Evolutionary conservation across 2,113 vertebrate genomes (phyloP), one percentile per base, ranked within the genome.

Genomic region (Esox niger): DNA sequence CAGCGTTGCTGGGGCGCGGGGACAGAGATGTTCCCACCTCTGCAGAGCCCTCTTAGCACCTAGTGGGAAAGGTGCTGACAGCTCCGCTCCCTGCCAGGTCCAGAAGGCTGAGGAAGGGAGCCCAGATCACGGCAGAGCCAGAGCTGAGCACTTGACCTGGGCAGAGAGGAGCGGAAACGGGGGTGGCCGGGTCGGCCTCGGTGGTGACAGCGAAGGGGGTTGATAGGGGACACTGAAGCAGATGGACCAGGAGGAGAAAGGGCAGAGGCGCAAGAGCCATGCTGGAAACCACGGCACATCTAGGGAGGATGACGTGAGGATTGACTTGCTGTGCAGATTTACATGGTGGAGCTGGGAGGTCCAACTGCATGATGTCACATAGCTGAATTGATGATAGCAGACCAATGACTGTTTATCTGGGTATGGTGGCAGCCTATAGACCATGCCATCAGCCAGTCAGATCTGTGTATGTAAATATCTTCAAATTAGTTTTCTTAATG

Each of bases 1-100:
- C 29, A 61, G 59, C 33, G 32, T 32, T 26, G 67, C 55, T 54
- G 64, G 30, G 29, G 56, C 25, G 31, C 56, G 58, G 62, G 38
- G 67, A 84, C 79, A 81, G 80, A 87, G 83, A 82, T 69, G 74
- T 89, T 86, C 71, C 79, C 87, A 84, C 84, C 78, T 87, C 84
- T 83, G 74, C 72, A 71, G 77, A 71, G 65, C 57, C 76, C 69
- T 81, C 74, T 88, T 85, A 83, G 73, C 85, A 76, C 87, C 81
- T 70, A 23, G 84, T 49, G 70, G 86, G 84, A 65, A 76, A 84
- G 71, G 70, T 64, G 79, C 79, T 81, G 76, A 79, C 82, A 85
- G 69, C 76, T 72, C 71, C 17, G 32, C 6, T 62, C 64, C 60
- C 6, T 62, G 3, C 60, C 6, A 62, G 3, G 25, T 58, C 47